These are phyloP conservation scores for Ochotona curzoniae DNA, from an alignment of 2,113 vertebrate genomes.

Conservation along the genomic window DNA sequence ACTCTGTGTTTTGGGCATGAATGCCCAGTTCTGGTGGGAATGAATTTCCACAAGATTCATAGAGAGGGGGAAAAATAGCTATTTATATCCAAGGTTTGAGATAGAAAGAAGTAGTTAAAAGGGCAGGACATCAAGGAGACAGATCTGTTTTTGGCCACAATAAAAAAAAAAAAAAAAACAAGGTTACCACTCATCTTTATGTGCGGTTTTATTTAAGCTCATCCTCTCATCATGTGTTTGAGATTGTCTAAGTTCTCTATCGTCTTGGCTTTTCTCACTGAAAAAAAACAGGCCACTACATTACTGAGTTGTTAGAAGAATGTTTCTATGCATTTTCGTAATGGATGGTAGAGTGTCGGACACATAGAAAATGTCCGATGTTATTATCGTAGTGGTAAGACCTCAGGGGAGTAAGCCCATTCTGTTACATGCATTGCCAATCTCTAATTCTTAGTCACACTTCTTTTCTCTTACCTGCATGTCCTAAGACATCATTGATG, in stretches of 20 bases:
- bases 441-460: background rate
- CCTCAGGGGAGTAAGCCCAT: background rate
- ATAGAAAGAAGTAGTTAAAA: background rate
- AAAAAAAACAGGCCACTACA: background rate
- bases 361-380: background rate
- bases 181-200: background rate
- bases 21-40: slow-evolving; percentile 76
- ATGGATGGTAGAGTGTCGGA: background rate
- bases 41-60: slow-evolving; percentile 56
- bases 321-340: background rate
- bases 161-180: background rate
- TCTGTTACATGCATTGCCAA: background rate
- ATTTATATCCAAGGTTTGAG: slow-evolving; percentile 69
- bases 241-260: background rate
- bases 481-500: background rate
- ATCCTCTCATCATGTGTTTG: background rate
- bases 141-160: background rate
- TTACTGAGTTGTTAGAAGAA: background rate
- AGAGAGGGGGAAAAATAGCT: slow-evolving; percentile 39
- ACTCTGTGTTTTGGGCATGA: slow-evolving; percentile 25
- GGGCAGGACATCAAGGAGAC: background rate
- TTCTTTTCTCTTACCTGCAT: background rate
- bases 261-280: background rate
- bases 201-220: background rate
- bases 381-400: background rate